Evolutionary conservation across 2,113 vertebrate genomes (phyloP), one percentile per base, ranked within the genome.

Genomic region (Cheilinus undulatus): DNA sequence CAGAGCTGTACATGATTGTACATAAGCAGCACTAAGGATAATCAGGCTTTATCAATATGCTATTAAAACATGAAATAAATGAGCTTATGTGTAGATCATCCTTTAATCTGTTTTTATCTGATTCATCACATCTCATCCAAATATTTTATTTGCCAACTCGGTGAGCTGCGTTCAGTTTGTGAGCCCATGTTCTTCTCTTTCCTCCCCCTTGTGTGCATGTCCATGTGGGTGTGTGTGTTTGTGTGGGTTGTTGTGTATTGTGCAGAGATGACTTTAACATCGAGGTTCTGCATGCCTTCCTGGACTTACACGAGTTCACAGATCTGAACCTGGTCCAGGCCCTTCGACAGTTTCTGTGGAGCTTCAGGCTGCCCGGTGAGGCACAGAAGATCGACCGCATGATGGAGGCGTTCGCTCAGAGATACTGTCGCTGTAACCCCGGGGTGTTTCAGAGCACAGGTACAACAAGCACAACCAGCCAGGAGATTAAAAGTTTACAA

Each of bases 341-440:
- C 9, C 92, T 95, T 57, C 96, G 97, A 80, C 98, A 99, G 93
- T 99, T 99, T 84, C 93, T 99, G 52, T 99, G 98, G 98, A 99
- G 97, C 91, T 99, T 99, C 81, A 92, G 98, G 9, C 92, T 99
- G 83, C 98, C 98, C 0, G 98, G 98, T 0, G 98, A 99, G 86
- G 98, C 98, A 0, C 98, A 99, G 92, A 99, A 99, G 92, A 99
- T 99, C 0, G 98, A 99, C 92, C 95, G 98, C 36, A 99, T 99
- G 98, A 99, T 99, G 98, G 98, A 99, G 89, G 96, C 98, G 0
- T 99, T 99, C 7, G 98, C 98, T 9, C 96, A 95, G 91, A 89
- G 97, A 8, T 99, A 99, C 90, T 99, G 98, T 76, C 96, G 94
- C 89, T 99, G 98, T 76, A 99, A 99, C 80, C 92, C 91, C 0